A percentile compares a stretch with the other conserved stretches of the same genome.
These are phyloP conservation scores for Leucoptera coffeella DNA, from an alignment of 2,888 invertebrate genomes.

Conservation along the genomic window DNA sequence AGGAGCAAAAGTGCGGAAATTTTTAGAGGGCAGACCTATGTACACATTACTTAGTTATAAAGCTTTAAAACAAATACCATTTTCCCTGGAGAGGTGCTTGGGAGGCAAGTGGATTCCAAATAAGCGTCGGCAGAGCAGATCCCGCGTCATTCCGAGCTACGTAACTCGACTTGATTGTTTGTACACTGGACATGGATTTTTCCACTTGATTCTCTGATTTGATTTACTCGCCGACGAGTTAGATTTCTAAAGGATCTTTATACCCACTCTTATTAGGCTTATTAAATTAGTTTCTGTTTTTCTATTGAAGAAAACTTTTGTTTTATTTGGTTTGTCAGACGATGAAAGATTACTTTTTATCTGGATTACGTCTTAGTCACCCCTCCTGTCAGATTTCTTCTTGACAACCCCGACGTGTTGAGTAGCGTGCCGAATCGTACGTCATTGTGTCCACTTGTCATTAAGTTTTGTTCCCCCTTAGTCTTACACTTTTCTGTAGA, in stretches of 20 bases:
- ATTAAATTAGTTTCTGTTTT: no score
- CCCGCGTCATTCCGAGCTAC: conserved; percentile 31
- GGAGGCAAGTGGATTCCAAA: conserved; percentile 22
- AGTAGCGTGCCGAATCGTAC: conserved; percentile 44
- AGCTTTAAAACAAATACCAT: conserved; percentile 49
- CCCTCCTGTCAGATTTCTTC: conserved; percentile 12
- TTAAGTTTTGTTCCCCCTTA: conserved; percentile 46
- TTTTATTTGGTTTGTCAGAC: no score
- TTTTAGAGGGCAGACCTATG: conserved; percentile 50
- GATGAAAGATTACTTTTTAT: conserved; percentile 12
- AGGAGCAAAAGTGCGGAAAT: conserved; percentile 15
- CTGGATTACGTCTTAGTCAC: conserved; percentile 18
- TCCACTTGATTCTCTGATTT: conserved; percentile 54
- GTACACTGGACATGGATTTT: conserved; percentile 46
- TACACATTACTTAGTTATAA: conserved; percentile 53
- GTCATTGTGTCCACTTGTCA: conserved; percentile 51
- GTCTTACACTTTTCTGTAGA: conserved; percentile 10
- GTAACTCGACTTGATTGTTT: conserved; percentile 51
- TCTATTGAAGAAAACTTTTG: no score
- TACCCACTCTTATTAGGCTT: no score
- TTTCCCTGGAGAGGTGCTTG: conserved; percentile 18
- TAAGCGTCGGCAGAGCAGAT: conserved; percentile 20
- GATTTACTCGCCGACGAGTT: conserved; percentile 35
- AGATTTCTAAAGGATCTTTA: no score
- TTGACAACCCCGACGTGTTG: conserved; percentile 21